A percentile compares a stretch with the other conserved stretches of the same genome.
These are phyloP conservation scores for Calyptommatus sinebrachiatus DNA, from an alignment of 2,113 vertebrate species.

Conservation along the genomic window DNA sequence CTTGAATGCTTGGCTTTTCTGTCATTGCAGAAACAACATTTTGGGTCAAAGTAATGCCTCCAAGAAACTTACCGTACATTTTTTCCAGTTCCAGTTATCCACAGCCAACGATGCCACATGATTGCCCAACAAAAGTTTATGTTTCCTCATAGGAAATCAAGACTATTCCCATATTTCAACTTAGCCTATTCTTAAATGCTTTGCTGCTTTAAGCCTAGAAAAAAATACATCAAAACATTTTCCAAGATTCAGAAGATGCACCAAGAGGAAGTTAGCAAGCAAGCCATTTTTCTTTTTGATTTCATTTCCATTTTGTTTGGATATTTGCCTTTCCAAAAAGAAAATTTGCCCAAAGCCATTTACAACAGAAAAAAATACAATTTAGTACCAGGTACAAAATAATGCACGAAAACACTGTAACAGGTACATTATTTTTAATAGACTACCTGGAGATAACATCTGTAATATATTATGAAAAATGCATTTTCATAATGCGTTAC, in stretches of 20 bases:
- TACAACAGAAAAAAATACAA: too few species aligned
- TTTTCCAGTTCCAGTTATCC: neutral
- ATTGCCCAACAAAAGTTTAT: too few species aligned
- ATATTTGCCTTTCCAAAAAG: too few species aligned
- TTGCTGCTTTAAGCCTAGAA: neutral
- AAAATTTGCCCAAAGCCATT: too few species aligned
- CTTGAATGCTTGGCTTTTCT: neutral
- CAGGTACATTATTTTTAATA: neutral
- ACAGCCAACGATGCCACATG: neutral
- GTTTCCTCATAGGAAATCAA: too few species aligned
- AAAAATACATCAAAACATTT: neutral
- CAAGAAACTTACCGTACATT: neutral
- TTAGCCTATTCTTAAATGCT: neutral
- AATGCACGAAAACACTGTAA: too few species aligned
- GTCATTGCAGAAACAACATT: neutral
- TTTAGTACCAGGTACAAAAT: too few species aligned
- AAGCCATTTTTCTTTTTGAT: too few species aligned
- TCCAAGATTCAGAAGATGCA: neutral
- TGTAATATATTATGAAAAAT: neutral
- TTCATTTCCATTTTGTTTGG: too few species aligned
- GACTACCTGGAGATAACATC: neutral
- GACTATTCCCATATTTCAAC: neutral
- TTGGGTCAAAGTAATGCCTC: conserved; percentile 2
- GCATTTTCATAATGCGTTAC: neutral
- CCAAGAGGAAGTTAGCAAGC: neutral